phyloP scores from a whole-genome alignment of 2,888 invertebrate species.

The Pocota personata region DNA sequence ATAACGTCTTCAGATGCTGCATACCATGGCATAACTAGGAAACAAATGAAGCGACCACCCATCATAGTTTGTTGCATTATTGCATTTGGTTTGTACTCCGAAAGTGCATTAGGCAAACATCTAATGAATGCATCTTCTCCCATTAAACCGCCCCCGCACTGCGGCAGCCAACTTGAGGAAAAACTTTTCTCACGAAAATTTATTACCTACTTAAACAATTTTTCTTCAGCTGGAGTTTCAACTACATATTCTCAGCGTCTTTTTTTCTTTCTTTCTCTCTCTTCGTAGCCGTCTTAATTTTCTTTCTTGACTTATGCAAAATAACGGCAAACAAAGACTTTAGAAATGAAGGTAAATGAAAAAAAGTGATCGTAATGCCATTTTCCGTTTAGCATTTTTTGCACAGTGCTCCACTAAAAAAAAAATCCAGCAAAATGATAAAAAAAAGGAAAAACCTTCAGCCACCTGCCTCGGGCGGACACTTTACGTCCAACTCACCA shows the following conservation, averaged over 20 bases:
- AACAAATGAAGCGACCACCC: neutral
- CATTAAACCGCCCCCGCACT: constrained; percentile 29
- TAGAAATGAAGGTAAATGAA: constrained; percentile 8
- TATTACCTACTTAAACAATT: constrained; percentile 66
- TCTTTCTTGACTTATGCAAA: constrained; percentile 70
- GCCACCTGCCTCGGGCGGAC: constrained; percentile 64
- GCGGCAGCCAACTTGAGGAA: constrained; percentile 6
- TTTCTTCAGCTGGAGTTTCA: constrained; percentile 53
- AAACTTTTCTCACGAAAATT: constrained; percentile 67
- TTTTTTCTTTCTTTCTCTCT: neutral
- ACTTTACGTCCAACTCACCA: constrained; percentile 55
- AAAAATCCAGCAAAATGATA: constrained; percentile 33
- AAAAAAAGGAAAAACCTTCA: constrained; percentile 54
- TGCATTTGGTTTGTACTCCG: constrained; percentile 18
- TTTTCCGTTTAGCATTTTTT: constrained; percentile 50
- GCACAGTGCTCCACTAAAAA: neutral
- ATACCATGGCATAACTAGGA: neutral
- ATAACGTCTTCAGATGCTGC: neutral
- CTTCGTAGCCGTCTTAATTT: constrained; percentile 51
- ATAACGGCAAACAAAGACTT: constrained; percentile 57
- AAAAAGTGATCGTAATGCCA: constrained; percentile 54
- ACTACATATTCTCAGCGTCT: constrained; percentile 8
- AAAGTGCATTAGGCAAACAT: constrained; percentile 58
- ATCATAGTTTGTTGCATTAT: constrained; percentile 36
- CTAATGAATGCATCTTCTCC: constrained; percentile 59